Percentiles rank a stretch among this genome's conserved stretches.
Conservation (phyloP, 2,797 vertebrate species). For the Propithecus perrieri region DNA sequence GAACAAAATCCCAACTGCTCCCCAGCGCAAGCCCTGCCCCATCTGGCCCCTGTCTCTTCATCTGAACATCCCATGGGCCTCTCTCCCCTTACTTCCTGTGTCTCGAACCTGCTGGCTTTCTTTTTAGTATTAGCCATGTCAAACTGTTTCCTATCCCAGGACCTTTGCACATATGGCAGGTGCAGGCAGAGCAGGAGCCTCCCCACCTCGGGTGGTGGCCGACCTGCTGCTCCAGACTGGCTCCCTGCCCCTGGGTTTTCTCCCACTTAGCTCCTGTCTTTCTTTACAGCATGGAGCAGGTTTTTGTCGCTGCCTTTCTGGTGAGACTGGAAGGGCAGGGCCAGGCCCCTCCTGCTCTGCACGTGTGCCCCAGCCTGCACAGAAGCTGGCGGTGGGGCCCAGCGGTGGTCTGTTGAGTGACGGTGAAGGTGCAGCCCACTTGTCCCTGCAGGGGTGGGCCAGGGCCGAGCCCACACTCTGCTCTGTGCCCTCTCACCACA, state of each 20-base stretch:
- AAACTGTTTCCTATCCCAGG: neutral
- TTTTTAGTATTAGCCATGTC: neutral
- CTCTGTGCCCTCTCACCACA: neutral
- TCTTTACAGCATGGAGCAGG: too few species aligned
- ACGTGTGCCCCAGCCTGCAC: neutral
- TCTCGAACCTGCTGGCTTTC: neutral
- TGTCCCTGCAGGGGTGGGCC: neutral
- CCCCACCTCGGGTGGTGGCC: accelerated
- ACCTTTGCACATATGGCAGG: neutral
- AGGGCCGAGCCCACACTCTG: accelerated
- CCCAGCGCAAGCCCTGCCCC: accelerated
- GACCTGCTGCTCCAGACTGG: accelerated
- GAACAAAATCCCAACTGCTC: neutral
- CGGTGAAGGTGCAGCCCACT: accelerated
- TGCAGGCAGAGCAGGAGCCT: neutral
- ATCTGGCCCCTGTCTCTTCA: neutral
- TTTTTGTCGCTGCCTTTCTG: too few species aligned
- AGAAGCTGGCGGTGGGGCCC: neutral
- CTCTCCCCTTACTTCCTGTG: neutral
- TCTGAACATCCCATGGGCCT: neutral
- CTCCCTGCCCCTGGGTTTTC: neutral
- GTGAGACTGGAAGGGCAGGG: neutral
- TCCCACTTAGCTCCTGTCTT: neutral
- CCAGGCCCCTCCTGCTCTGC: neutral
- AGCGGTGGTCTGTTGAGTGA: accelerated